Base-by-base conservation (phyloP, 2,797 vertebrate species). In the Euphonia xanthogaster region DNA sequence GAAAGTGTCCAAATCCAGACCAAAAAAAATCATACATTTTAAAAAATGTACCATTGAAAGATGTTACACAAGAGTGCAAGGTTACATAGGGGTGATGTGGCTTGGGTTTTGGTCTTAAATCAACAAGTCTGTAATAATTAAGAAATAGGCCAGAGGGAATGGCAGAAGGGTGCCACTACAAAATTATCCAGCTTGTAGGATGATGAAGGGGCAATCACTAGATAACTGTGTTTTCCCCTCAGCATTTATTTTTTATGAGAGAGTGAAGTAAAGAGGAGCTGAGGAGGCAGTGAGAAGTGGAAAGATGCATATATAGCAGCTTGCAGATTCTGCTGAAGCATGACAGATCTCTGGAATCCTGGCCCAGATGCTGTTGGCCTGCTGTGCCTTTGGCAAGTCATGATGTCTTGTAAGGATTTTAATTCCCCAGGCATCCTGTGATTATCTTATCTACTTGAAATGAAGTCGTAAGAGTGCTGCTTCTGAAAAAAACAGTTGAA, bases 311-410 rank as follows among this genome's bases (percentile, higher is more conserved):
- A 33, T 54, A 50, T 10, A 78, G 45, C 60, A 81, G 88, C 27
- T 65, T 90, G 92, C 16, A 25, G 51, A 78, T 62, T 54, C 68
- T 63, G 51, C 35, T 83, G 78, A 74, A 88, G 35, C 79, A 86
- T 45, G 22, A 45, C 66, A 58, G 54, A 48, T 60, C 68, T 90
- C 88, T 75, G 86, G 48, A 75, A 78, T 88, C 50, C 57, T 58
- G 67, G 54, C 71, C 54, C 91, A 44, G 70, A 27, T 0, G 0
- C 66, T 88, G 66, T 44, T 4, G 31, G 45, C 79, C 90, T 92
- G 87, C 90, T 94, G 65, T 92, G 88, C 50, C 68, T 91, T 90
- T 94, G 87, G 91, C 92, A 95, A 84, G 73, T 66, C 60, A 42
- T 31, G 47, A 39, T 62, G 48, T 65, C 51, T 73, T 84, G 62